Conservation (phyloP, 2,888 invertebrate genomes). For the Chrysomela aeneicollis region DNA sequence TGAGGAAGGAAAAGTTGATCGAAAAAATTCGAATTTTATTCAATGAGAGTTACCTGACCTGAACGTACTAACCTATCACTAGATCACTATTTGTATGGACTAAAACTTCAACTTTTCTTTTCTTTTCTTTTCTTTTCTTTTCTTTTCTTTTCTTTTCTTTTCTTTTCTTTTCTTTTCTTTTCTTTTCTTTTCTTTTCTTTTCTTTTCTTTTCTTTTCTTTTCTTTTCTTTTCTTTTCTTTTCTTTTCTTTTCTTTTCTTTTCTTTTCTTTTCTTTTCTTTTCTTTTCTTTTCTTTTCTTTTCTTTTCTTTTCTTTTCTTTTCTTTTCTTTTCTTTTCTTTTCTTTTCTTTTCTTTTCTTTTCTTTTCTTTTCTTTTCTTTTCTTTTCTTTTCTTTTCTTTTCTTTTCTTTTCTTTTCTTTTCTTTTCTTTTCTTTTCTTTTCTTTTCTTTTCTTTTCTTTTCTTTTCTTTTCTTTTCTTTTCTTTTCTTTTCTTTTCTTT, state of each 20-base stretch:
- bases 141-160: conserved; percentile 7
- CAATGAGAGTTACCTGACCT: no score
- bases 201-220: conserved; percentile 7
- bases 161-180: conserved; percentile 7
- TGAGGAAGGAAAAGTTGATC: no score
- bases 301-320: conserved; percentile 7
- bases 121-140: conserved; percentile 5
- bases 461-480: no score
- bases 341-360: conserved; percentile 5
- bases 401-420: no score
- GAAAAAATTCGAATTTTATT: no score
- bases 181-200: conserved; percentile 7
- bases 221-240: conserved; percentile 7
- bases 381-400: neutral
- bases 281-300: conserved; percentile 5
- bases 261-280: conserved; percentile 7
- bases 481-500: no score
- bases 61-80: no score
- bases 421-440: no score
- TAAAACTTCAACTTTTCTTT: neutral
- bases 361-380: conserved; percentile 4
- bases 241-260: conserved; percentile 7
- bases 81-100: conserved; percentile 12
- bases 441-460: no score
- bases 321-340: conserved; percentile 7